Evolutionary conservation across 2,113 vertebrate genomes (phyloP), one percentile per base, ranked within the genome.

Genomic region (Odocoileus virginianus): DNA sequence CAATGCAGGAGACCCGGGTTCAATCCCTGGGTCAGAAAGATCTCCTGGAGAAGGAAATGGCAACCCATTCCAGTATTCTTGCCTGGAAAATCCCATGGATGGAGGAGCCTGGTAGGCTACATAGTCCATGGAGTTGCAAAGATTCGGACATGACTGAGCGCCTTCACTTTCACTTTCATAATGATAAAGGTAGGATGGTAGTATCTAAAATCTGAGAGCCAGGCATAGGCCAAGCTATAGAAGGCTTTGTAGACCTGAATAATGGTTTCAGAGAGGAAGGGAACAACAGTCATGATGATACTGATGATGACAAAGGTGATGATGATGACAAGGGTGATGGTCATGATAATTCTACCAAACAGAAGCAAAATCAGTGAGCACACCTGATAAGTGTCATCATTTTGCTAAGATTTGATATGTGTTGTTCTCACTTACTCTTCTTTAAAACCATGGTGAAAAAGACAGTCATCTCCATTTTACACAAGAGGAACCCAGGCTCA

Each of bases 91-190:
- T 40, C 0, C 67, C 19, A 40, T 40, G 10, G 67, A 40, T 23
- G 21, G 67, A 6, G 5, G 36, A 74, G 21, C 67, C 67, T 40
- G n/a, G n/a, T 7, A 2, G 36, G 36, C 67, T 74, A 25, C 21
- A 43, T 43, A 25, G 36, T 13, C 5, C 36, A 40, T 40, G 67
- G 67, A 36, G 21, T 74, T 19, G 36, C 36, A 6, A 36, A 71
- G 19, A 74, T 21, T 40, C 0, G 1, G 36, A 23, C 36, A 25
- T 1, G 5, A 74, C 36, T 23, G 67, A 74, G 36, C 1, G 2
- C 25, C 67, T 40, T 74, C 67, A 23, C n/a, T 40, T 58, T 74
- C 67, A 74, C 21, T 74, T 40, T 74, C 67, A 74, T 12, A 74
- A 40, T 5, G 33, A 40, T 76, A 45, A 11, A 43, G 13, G 13